phyloP scores from a whole-genome alignment of 23 tunicate genomes.

The Halocynthia roretzi region DNA sequence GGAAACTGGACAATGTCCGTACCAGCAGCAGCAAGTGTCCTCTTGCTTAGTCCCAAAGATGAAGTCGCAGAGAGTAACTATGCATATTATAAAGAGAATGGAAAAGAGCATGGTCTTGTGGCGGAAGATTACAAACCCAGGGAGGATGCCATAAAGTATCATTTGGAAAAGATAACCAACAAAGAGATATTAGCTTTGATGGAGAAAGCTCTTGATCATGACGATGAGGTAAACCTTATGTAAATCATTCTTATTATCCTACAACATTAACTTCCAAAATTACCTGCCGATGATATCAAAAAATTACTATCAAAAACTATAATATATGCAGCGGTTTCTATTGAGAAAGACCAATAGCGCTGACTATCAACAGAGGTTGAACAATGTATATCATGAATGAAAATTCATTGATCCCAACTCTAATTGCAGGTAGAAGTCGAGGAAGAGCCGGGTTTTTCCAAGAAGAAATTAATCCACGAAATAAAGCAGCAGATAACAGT shows the following conservation, averaged over 20 bases:
- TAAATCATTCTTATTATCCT: too few relatives aligned
- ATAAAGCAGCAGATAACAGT: conserved; percentile 7
- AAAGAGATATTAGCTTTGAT: conserved; percentile 1
- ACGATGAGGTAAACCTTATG: background rate
- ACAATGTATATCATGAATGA: too few relatives aligned
- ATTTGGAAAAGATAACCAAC: background rate
- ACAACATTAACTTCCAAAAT: too few relatives aligned
- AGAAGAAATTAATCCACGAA: background rate
- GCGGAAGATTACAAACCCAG: conserved; percentile 19
- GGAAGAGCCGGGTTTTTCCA: background rate
- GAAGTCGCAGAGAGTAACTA: conserved; percentile 25
- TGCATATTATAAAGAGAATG: conserved; percentile 23
- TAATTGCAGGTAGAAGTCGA: background rate
- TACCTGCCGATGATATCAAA: too few relatives aligned
- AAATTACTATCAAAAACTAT: too few relatives aligned
- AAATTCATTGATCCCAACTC: too few relatives aligned
- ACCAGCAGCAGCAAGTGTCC: conserved; percentile 46
- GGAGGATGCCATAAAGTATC: conserved; percentile 33
- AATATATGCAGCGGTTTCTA: too few relatives aligned
- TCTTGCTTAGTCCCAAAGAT: conserved; percentile 33
- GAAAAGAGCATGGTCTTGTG: conserved; percentile 11
- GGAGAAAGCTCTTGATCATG: background rate
- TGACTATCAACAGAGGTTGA: too few relatives aligned
- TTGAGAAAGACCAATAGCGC: too few relatives aligned
- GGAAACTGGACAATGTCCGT: conserved; percentile 35